Conservation (phyloP, 2,888 invertebrate genomes). For the Trimorus sp. region DNA sequence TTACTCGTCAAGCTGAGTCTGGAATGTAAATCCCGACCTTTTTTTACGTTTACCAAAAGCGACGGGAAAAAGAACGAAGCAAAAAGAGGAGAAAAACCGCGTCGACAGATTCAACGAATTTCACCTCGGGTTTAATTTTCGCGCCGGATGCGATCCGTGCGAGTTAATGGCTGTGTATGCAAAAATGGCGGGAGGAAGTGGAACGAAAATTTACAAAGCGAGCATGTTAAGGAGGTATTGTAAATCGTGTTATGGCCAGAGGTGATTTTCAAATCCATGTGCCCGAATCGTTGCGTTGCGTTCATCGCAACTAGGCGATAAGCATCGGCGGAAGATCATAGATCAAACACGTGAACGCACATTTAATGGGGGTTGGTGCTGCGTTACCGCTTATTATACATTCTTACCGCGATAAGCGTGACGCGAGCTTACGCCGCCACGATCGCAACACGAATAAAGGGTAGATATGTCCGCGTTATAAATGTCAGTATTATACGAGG, state of each 20-base stretch:
- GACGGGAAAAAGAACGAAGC: no score
- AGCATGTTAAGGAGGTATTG: conserved; percentile 43
- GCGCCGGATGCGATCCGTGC: background rate
- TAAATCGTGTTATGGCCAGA: conserved; percentile 48
- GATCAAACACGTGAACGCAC: conserved; percentile 79
- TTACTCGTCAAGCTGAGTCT: background rate
- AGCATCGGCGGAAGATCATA: conserved; percentile 78
- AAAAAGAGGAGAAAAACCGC: no score
- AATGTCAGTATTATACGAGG: conserved; percentile 81
- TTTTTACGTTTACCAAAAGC: no score
- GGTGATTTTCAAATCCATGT: conserved; percentile 58
- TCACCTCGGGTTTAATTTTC: no score
- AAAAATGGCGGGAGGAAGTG: conserved; percentile 41
- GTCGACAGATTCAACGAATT: no score
- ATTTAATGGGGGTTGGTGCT: conserved; percentile 75
- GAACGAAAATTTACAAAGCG: conserved; percentile 29
- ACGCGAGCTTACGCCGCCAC: conserved; percentile 71
- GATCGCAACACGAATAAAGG: conserved; percentile 78
- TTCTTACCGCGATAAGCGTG: conserved; percentile 76
- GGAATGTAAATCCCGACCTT: no score
- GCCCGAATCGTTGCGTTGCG: conserved; percentile 56
- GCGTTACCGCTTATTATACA: conserved; percentile 80
- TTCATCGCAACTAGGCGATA: conserved; percentile 63
- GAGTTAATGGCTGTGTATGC: conserved; percentile 19
- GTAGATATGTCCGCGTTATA: conserved; percentile 81